Percentiles rank a stretch among this genome's conserved stretches.
Evolutionary conservation across 2,888 invertebrate species (phyloP).

Genomic region (Deilephila porcellus): DNA sequence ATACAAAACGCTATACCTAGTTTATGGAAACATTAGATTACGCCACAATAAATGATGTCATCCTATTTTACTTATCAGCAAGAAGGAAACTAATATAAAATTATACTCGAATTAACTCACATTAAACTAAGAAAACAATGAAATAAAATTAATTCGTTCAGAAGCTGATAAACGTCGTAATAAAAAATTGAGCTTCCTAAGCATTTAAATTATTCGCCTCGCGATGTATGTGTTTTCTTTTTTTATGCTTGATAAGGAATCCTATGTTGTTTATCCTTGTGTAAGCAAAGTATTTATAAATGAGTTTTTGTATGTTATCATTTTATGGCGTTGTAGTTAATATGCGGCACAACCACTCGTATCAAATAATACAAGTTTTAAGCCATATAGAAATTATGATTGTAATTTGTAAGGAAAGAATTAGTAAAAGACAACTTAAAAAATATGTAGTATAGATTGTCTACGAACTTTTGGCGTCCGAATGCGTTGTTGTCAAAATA

Average conservation of each 20-base stretch:
- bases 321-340: not conserved
- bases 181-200: slow-evolving; percentile 21
- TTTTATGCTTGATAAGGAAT: not conserved
- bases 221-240: not conserved
- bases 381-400: not conserved
- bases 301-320: not conserved
- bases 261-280: not conserved
- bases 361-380: not conserved
- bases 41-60: not conserved
- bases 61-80: slow-evolving; percentile 4
- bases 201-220: slow-evolving; percentile 15
- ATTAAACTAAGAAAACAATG: not conserved
- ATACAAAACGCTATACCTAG: not conserved
- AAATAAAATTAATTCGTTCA: slow-evolving; percentile 7
- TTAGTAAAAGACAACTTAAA: no score
- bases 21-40: not conserved
- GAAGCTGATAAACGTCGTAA: slow-evolving; percentile 3
- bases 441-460: no score
- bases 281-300: not conserved
- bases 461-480: no score
- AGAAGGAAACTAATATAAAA: not conserved
- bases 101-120: not conserved
- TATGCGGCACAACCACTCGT: not conserved
- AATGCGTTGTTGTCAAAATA: no score
- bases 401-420: not conserved